A percentile compares a stretch with the other conserved stretches of the same genome.
phyloP scores from a whole-genome alignment of 2,888 invertebrate species.

The Lithosia quadra region DNA sequence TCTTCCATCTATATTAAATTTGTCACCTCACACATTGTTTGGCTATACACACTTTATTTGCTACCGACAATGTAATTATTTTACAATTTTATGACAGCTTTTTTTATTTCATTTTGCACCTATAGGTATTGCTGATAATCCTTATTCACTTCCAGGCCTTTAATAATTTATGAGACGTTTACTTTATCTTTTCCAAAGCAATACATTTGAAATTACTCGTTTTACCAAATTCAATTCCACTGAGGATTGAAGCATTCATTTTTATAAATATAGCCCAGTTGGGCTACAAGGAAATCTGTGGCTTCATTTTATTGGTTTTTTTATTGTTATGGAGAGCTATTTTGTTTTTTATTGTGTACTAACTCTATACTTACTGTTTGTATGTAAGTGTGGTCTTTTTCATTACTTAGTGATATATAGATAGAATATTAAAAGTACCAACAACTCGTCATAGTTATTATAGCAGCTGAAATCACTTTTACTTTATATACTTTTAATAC shows the following conservation, averaged over 20 bases:
- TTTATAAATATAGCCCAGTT: constrained; percentile 38
- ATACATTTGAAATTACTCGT: constrained; percentile 17
- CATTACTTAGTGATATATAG: constrained; percentile 23
- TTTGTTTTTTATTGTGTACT: constrained; percentile 48
- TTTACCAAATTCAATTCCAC: constrained; percentile 39
- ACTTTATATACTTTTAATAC: not conserved
- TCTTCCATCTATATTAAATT: not conserved
- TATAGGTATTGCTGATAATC: not conserved
- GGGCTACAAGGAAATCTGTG: constrained; percentile 44
- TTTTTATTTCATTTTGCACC: not conserved
- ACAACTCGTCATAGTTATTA: not conserved
- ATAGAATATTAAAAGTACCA: constrained; percentile 7
- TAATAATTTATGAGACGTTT: not conserved
- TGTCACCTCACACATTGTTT: not conserved
- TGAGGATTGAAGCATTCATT: constrained; percentile 41
- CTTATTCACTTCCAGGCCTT: too few relatives aligned
- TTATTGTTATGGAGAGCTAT: constrained; percentile 54
- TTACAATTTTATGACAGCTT: not conserved
- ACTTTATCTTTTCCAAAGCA: constrained; percentile 8
- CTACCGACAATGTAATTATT: not conserved
- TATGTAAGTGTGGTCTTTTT: constrained; percentile 26
- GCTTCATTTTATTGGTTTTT: constrained; percentile 46
- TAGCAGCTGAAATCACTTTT: not conserved
- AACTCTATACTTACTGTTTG: constrained; percentile 29
- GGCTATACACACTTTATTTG: not conserved